Conservation (phyloP, 2,113 vertebrate genomes). For the Neolamprologus tretocephalus region DNA sequence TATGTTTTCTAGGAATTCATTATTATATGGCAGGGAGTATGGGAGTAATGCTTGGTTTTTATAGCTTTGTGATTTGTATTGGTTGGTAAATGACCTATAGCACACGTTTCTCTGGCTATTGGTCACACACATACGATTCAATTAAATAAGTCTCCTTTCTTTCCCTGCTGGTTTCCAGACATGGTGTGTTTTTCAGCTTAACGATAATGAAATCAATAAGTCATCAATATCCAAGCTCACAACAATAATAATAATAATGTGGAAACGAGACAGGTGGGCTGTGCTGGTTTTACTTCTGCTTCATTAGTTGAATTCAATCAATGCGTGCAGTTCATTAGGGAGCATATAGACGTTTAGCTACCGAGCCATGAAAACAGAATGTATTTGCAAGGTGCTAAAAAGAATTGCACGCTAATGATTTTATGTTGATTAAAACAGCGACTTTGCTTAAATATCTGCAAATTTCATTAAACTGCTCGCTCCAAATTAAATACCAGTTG, state of each 20-base stretch:
- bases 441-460: not conserved
- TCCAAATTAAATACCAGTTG: not conserved
- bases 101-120: not conserved
- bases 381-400: not conserved
- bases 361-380: not conserved
- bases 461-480: not conserved
- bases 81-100: not conserved
- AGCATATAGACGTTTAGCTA: conserved; percentile 28
- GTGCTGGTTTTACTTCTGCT: conserved; percentile 9
- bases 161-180: not conserved
- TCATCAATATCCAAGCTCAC: conserved; percentile 35
- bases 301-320: conserved; percentile 37
- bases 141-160: not conserved
- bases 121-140: not conserved
- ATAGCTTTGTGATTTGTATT: not conserved
- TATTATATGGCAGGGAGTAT: not conserved
- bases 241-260: conserved; percentile 11
- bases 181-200: not conserved
- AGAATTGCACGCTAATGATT: not conserved
- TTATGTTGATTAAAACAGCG: not conserved
- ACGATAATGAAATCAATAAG: conserved; percentile 43
- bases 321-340: conserved; percentile 32
- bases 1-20: not conserved
- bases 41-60: not conserved
- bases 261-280: conserved; percentile 18